A percentile compares a stretch with the other conserved stretches of the same genome.
Evolutionary conservation across 2,888 invertebrate genomes (phyloP).

Genomic region (Bembecia ichneumoniformis): DNA sequence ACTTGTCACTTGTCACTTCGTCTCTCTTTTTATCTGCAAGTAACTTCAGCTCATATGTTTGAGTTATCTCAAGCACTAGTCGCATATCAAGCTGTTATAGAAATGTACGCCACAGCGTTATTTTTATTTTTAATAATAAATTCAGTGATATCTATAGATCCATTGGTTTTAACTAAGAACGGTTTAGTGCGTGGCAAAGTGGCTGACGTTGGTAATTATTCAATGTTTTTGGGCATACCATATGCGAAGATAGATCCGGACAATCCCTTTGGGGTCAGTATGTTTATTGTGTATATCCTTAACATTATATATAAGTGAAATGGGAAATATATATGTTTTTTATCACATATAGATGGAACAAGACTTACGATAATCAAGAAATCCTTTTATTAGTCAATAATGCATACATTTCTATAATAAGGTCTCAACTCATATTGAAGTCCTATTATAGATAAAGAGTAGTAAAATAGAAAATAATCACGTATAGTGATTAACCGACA

Average conservation of each 20-base stretch:
- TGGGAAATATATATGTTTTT: too few species aligned
- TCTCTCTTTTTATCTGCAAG: too few species aligned
- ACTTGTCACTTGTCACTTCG: too few species aligned
- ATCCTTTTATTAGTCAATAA: too few species aligned
- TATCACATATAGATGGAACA: too few species aligned
- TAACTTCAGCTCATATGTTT: too few species aligned
- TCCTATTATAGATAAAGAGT: too few species aligned
- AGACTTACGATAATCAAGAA: too few species aligned
- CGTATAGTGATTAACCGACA: too few species aligned
- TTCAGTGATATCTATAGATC: conserved; percentile 17
- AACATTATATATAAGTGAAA: neutral
- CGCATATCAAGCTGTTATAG: neutral
- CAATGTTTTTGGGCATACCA: conserved; percentile 38
- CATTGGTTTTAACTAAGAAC: conserved; percentile 23
- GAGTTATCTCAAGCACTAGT: neutral
- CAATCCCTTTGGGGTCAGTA: conserved; percentile 32
- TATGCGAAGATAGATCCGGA: conserved; percentile 26
- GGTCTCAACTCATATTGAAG: too few species aligned
- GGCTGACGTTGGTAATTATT: conserved; percentile 30
- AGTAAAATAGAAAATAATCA: too few species aligned
- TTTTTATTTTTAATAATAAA: neutral
- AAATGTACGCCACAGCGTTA: neutral
- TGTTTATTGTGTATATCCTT: neutral
- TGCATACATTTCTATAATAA: too few species aligned
- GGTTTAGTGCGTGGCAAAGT: conserved; percentile 27